These are phyloP conservation scores for Scaptomyza parva DNA, from an alignment of 2,888 invertebrate genomes.

Conservation along the genomic window DNA sequence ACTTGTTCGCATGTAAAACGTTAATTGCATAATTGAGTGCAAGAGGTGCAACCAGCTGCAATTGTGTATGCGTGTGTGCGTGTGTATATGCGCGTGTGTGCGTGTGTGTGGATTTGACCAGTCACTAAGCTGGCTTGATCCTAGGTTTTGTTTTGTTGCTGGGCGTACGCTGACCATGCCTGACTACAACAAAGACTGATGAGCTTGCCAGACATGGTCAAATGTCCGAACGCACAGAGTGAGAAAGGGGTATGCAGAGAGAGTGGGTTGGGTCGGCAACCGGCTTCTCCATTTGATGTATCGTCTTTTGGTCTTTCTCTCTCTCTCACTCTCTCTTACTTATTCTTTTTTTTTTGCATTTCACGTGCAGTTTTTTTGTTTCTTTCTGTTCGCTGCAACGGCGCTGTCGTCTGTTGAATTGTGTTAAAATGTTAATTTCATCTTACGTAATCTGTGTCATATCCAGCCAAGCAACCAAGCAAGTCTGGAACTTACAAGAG, in stretches of 20 bases:
- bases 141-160: conserved; percentile 34
- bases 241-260: neutral
- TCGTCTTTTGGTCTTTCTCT: conserved; percentile 4
- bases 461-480: conserved; percentile 55
- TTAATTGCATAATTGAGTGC: conserved; percentile 79
- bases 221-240: conserved; percentile 34
- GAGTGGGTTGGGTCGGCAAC: conserved; percentile 21
- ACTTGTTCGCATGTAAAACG: conserved; percentile 65
- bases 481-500: neutral
- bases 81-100: neutral
- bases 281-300: conserved; percentile 41
- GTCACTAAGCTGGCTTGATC: conserved; percentile 35
- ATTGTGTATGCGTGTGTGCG: neutral
- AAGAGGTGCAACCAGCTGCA: conserved; percentile 55
- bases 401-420: conserved; percentile 64
- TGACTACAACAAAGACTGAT: conserved; percentile 65
- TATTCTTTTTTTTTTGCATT: conserved; percentile 16
- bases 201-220: conserved; percentile 46
- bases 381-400: conserved; percentile 47
- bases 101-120: conserved; percentile 10
- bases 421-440: conserved; percentile 81
- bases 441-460: conserved; percentile 80
- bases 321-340: neutral
- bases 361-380: conserved; percentile 20
- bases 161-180: conserved; percentile 57